Base-by-base conservation (phyloP, 2,113 vertebrate genomes). In the Takifugu flavidus region DNA sequence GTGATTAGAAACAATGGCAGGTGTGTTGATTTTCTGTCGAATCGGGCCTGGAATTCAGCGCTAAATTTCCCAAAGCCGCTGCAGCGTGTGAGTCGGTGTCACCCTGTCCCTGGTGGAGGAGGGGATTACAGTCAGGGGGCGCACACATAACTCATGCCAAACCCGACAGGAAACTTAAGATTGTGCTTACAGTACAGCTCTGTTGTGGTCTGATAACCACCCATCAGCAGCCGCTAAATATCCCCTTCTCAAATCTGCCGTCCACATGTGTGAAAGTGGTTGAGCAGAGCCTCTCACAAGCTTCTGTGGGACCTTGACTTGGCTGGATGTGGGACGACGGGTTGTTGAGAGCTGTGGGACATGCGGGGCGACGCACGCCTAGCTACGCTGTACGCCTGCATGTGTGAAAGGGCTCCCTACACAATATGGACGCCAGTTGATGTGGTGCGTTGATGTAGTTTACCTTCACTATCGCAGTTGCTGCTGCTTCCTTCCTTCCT, bases 271-370 rank as follows among this genome's bases (percentile, higher is more conserved):
- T 53, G 1, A 61, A 65, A 62, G 44, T 25, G 56, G 45, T 70
- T 51, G 15, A 31, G 58, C 57, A 53, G 20, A 28, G 64, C 55
- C 15, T 3, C 50, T 3, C 13, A 58, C 56, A 65, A 53, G 57
- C 72, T 65, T 71, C 71, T 76, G 75, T 79, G 79, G 65, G 63
- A 55, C 75, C 81, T 77, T 67, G 82, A 83, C 82, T 65, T 55
- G 67, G 67, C 65, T 81, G 84, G 82, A 89, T 81, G 66, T 80
- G 84, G 64, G 70, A 76, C 79, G 75, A 82, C 85, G 86, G 82
- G 82, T 85, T 86, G 78, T 75, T 82, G 65, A 75, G 80, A 82
- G 64, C 75, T 28, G 39, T 72, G 79, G 76, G 78, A 75, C 78
- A 53, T 62, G 20, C 20, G 20, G 20, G 20, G 20, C 20, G 20